These are phyloP conservation scores for Centropus bengalensis DNA, from an alignment of 2,113 vertebrate species.

Conservation along the genomic window DNA sequence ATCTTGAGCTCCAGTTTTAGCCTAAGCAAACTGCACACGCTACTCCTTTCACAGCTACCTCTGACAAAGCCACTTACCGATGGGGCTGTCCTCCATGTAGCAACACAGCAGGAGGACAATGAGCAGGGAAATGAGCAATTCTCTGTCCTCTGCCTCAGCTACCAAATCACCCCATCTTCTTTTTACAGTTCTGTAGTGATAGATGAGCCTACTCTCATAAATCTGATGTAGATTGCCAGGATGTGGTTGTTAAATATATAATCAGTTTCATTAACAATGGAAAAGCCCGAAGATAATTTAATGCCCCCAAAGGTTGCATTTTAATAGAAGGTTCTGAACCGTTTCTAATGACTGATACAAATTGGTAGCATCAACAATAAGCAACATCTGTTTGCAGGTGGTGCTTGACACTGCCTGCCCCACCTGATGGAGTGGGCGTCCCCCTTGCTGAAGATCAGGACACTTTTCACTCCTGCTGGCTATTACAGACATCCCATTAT, in stretches of 20 bases:
- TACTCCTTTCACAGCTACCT: neutral
- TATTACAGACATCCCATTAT: neutral
- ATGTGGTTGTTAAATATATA: neutral
- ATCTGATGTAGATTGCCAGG: neutral
- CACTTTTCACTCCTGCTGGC: neutral
- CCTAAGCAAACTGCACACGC: neutral
- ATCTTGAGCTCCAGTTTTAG: neutral
- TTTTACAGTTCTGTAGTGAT: neutral
- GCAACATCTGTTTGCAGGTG: neutral
- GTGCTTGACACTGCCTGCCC: neutral
- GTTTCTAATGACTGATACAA: neutral
- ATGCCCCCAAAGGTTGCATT: neutral
- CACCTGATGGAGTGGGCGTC: neutral
- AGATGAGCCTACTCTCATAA: neutral
- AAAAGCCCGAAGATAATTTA: neutral
- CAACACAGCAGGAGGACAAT: neutral
- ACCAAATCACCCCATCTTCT: neutral
- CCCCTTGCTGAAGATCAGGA: neutral
- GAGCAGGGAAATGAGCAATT: neutral
- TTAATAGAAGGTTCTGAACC: neutral
- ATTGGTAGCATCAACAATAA: neutral
- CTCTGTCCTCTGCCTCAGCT: neutral
- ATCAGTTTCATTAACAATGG: neutral
- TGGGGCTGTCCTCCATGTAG: neutral
- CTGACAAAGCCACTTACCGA: neutral